Evolutionary conservation across 1,140 invertebrate genomes (phyloP), one percentile per base, ranked within the genome.

Genomic region (Leptinotarsa texana): DNA sequence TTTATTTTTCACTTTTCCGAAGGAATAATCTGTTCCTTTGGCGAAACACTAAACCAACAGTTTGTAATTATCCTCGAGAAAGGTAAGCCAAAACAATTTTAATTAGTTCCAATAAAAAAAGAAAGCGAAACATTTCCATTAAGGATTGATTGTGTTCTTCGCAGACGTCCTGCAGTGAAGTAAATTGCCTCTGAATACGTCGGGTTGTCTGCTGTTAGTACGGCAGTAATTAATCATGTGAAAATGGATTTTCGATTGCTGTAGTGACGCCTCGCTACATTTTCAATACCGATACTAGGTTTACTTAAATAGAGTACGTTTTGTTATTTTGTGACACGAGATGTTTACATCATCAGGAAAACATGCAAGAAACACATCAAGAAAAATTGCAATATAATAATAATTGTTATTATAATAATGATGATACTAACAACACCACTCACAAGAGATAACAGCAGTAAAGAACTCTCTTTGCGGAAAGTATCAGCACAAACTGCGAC

Each of bases 151-250:
- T 73, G 62, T 67, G 63, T 73, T 62, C 72, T 66, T 73, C 65
- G 42, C 33, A 48, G 72, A 62, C 42, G 65, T 69, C 73, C 73
- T 49, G 69, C 63, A 70, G 73, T 68, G 73, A 62, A 63, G 73
- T 74, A 74, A 74, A 74, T 68, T 74, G 73, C 47, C 67, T 69
- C 33, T 69, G 69, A 69, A 69, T 65, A 33, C 67, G 66, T 74
- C 73, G 69, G 69, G 27, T 74, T 74, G 73, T 74, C 73, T 68
- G 62, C 73, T 42, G 67, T 74, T 67, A 63, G 62, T 69, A 65
- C 49, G n/a, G 17, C 49, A 17, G 73, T 61, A 74, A 74, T 74
- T 74, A 74, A 74, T 74, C 73, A 74, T 74, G 67, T 42, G 72
- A 73, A 67, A 71, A 67, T 73, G 22, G 22, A 21, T 74, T 69